Conservation (phyloP, 1,140 invertebrate genomes). For the Caerostris darwini region DNA sequence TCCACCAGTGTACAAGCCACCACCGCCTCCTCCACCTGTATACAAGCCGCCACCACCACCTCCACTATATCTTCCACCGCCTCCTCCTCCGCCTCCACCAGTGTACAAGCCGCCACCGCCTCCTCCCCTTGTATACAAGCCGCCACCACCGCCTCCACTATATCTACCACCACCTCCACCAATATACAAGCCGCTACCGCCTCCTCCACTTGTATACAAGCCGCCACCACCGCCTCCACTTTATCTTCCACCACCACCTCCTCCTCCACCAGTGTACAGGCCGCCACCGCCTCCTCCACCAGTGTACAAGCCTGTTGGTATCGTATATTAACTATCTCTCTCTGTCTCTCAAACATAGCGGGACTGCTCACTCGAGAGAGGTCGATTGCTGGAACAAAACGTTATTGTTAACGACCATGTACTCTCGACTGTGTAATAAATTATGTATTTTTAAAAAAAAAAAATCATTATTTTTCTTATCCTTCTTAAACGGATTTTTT, state of each 20-base stretch:
- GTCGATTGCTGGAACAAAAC: neutral
- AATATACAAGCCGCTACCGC: too few relatives aligned
- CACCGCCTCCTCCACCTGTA: neutral
- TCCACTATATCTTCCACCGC: neutral
- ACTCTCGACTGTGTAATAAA: conserved; percentile 17
- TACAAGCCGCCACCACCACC: neutral
- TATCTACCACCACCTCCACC: neutral
- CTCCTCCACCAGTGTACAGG: neutral
- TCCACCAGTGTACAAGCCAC: neutral
- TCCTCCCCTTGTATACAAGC: neutral
- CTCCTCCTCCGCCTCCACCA: neutral
- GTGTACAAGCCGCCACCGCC: too few relatives aligned
- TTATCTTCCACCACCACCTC: neutral
- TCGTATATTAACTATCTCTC: neutral
- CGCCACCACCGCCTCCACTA: neutral
- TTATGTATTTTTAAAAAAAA: neutral
- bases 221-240: too few relatives aligned
- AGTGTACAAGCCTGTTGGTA: neutral
- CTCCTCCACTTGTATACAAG: too few relatives aligned
- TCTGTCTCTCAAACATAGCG: neutral
- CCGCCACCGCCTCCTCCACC: neutral
- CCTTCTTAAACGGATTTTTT: too few relatives aligned
- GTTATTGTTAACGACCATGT: neutral
- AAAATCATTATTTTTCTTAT: neutral
- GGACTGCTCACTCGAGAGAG: neutral